These are phyloP conservation scores for Parazoanthus darwini DNA, from an alignment of 92 coral and sea anemone genomes.

Conservation along the genomic window DNA sequence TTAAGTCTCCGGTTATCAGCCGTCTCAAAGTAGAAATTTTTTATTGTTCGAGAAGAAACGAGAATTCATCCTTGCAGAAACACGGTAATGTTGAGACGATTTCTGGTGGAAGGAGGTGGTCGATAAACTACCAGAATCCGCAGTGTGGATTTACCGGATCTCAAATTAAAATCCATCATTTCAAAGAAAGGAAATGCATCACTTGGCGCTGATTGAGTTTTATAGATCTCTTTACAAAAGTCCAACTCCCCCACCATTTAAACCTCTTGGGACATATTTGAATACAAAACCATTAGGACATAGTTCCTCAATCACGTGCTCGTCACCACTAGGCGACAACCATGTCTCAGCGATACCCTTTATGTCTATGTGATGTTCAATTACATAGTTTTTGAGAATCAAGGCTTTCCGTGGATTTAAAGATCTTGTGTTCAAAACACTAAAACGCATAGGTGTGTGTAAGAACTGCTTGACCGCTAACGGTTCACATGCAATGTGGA, in stretches of 20 bases:
- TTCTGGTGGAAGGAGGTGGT: conserved; percentile 14
- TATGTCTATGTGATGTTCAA: background rate
- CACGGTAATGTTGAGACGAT: background rate
- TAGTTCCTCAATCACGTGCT: background rate
- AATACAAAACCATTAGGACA: background rate
- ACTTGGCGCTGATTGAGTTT: background rate
- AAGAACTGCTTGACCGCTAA: too few species aligned
- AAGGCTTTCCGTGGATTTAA: too few species aligned
- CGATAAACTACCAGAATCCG: conserved; percentile 28
- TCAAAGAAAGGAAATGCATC: conserved; percentile 4
- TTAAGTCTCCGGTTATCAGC: conserved; percentile 13
- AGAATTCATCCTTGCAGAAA: conserved; percentile 6
- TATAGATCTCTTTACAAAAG: background rate
- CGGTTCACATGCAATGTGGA: too few species aligned
- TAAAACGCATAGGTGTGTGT: too few species aligned
- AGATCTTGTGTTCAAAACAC: too few species aligned
- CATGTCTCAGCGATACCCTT: background rate
- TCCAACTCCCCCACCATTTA: background rate
- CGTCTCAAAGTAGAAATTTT: background rate
- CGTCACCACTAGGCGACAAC: background rate
- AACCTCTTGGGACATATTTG: background rate
- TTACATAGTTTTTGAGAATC: background rate
- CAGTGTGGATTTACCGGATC: background rate
- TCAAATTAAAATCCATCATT: conserved; percentile 15
- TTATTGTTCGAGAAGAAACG: conserved; percentile 4